Conservation (phyloP, 2,113 vertebrate genomes). For the Hucho hucho region DNA sequence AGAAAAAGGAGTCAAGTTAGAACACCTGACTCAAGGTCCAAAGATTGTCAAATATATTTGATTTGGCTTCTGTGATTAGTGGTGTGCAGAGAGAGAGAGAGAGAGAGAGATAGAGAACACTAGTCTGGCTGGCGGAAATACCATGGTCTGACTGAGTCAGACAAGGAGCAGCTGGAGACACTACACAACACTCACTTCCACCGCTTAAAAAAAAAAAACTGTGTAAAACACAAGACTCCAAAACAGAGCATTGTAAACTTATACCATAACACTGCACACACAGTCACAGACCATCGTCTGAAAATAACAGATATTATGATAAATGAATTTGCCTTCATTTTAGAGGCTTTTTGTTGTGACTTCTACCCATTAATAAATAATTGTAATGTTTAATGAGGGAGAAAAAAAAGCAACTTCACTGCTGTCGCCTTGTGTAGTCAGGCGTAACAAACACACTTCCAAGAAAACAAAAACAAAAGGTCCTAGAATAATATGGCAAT, state of each 20-base stretch:
- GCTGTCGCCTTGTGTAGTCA: neutral
- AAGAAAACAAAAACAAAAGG: neutral
- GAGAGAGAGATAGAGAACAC: neutral
- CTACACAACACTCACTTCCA: neutral
- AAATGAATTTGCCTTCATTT: conserved; percentile 22
- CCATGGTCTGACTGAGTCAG: neutral
- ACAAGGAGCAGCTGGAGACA: conserved; percentile 17
- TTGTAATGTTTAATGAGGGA: too few relatives aligned
- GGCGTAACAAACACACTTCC: neutral
- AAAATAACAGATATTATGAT: conserved; percentile 5
- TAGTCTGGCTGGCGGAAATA: conserved; percentile 3
- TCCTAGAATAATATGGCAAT: neutral
- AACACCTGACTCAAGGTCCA: conserved; percentile 48
- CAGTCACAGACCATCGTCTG: neutral
- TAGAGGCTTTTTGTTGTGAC: conserved; percentile 8
- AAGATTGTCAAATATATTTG: conserved; percentile 55
- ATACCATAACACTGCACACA: neutral
- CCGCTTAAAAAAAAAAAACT: conserved; percentile 1
- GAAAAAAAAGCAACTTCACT: neutral
- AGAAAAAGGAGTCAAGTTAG: conserved; percentile 30
- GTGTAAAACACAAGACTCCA: conserved; percentile 11
- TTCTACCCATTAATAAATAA: neutral
- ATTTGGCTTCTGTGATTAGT: conserved; percentile 35
- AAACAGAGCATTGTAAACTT: conserved; percentile 15
- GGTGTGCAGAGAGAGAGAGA: neutral